Conservation (phyloP, 2,797 vertebrate genomes). For the Hyperoplus immaculatus region DNA sequence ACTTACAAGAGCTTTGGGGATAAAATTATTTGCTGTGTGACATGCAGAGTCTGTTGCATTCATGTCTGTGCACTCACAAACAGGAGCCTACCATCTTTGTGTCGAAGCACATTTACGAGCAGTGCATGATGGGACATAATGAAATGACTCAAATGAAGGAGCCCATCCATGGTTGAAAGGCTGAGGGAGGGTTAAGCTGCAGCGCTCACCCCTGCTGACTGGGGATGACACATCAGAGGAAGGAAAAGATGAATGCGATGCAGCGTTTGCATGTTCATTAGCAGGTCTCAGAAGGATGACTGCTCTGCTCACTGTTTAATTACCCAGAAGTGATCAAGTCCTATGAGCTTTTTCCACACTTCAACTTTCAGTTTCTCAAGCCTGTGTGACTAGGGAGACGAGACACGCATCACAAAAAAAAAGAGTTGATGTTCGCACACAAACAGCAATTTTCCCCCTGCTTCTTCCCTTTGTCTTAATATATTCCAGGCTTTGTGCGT, state of each 20-base stretch:
- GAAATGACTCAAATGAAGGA: conserved; percentile 28
- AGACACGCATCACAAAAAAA: conserved; percentile 1
- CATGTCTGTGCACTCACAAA: conserved; percentile 39
- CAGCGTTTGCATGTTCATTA: conserved; percentile 44
- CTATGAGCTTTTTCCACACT: not conserved
- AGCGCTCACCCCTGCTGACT: not conserved
- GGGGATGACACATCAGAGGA: conserved; percentile 1
- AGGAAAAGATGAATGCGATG: conserved; percentile 37
- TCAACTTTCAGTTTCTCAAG: not conserved
- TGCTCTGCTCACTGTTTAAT: conserved; percentile 20
- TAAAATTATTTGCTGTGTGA: conserved; percentile 11
- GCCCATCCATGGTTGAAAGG: conserved; percentile 33
- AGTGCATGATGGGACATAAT: conserved; percentile 5
- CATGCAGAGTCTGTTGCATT: conserved; percentile 5
- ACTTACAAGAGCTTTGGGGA: conserved; percentile 21
- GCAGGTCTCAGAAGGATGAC: conserved; percentile 39
- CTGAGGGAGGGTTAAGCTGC: conserved; percentile 18
- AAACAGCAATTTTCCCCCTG: conserved; percentile 17
- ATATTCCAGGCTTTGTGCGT: conserved; percentile 36
- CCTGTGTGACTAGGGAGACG: not conserved
- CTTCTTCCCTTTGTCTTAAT: conserved; percentile 13
- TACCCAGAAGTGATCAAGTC: conserved; percentile 12
- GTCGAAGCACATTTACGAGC: not conserved
- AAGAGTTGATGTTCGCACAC: conserved; percentile 3
- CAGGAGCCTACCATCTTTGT: conserved; percentile 31